Conservation (phyloP, 1,140 invertebrate species). For the Pteromalus puparum region DNA sequence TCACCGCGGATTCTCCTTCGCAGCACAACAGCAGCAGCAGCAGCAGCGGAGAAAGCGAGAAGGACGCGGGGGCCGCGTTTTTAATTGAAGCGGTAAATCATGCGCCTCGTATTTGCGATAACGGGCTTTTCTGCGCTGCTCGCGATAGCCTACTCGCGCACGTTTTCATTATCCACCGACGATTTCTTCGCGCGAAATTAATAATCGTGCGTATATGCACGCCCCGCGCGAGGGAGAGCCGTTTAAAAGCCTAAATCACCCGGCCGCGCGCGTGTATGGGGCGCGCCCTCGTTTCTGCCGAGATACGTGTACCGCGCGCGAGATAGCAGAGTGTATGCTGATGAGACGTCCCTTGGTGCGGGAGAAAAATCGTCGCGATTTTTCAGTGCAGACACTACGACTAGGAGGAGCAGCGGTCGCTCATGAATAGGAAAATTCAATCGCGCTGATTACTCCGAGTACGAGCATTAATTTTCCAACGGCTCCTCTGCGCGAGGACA, state of each 20-base stretch:
- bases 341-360: not conserved
- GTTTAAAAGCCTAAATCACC: constrained; percentile 57
- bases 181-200: constrained; percentile 55
- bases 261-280: no score
- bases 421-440: constrained; percentile 19
- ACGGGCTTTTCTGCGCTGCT: constrained; percentile 38
- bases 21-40: not conserved
- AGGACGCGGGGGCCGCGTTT: constrained; percentile 16
- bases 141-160: not conserved
- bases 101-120: constrained; percentile 44
- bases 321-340: not conserved
- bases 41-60: not conserved
- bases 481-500: not conserved
- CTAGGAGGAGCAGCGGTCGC: no score
- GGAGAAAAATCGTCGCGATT: not conserved
- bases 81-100: constrained; percentile 56
- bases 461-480: constrained; percentile 27
- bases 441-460: not conserved
- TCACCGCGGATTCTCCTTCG: constrained; percentile 20
- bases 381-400: no score
- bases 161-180: constrained; percentile 33
- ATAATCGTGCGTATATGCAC: constrained; percentile 42
- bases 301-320: no score
- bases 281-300: no score
- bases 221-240: not conserved